Base-by-base conservation (phyloP, 2,888 invertebrate genomes). In the Anaspis maculata region DNA sequence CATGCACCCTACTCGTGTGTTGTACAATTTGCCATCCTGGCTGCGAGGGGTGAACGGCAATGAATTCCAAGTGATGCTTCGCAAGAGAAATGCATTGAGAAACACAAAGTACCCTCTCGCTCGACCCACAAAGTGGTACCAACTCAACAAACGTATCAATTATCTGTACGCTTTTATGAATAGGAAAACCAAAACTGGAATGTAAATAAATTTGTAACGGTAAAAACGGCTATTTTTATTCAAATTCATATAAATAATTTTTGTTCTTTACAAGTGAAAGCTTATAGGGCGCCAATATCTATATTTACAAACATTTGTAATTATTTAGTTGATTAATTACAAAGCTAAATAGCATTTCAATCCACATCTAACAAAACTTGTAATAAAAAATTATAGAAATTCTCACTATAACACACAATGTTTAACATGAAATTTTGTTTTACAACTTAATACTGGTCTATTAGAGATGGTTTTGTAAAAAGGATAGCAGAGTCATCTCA, bases 401-500 rank as follows among this genome's bases (percentile, higher is more conserved):
- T 19, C 19, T 6, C 5, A 19, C 19, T 6, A n/a, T n/a, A n/a
- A n/a, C n/a, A n/a, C n/a, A n/a, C n/a, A n/a, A n/a, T n/a, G n/a
- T 19, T 19, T 9, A 19, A 19, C 5, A 5, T 19, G 5, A 29
- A 13, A 25, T 25, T 32, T 37, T 36, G 14, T 29, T 29, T 19
- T 9, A 19, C 5, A 9, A 6, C 9, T 34, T 43, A 43, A 43
- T 43, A 43, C 43, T 44, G 41, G 34, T 15, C 32, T 26, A 9
- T 7, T 13, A 25, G 68, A 84, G 74, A 63, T 79, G 68, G 58
- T 83, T 82, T 65, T 94, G 90, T 48, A 97, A 70, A 67, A 95
- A 96, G 48, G 89, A 89, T 37, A 97, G 71, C 38, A 97, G 69
- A 29, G 88, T 89, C 4, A 95, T 92, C 67, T 97, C 96, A 64